Evolutionary conservation across 2,113 vertebrate genomes (phyloP).

Genomic region (Ctenomys sociabilis): DNA sequence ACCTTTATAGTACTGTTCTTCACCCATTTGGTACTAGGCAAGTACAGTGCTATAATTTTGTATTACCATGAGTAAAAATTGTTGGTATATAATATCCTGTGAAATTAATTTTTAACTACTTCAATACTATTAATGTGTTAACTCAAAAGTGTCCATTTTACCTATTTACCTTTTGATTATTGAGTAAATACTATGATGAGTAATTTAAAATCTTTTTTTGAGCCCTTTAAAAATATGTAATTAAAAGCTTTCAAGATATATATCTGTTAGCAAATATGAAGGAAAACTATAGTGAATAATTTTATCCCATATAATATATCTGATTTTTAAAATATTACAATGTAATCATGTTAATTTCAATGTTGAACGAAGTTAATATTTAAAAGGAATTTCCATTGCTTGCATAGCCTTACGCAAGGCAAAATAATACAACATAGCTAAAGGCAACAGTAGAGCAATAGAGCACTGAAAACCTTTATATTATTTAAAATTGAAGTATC

Average conservation of each 20-base stretch:
- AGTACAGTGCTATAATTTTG: neutral
- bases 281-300: slow-evolving; percentile 43
- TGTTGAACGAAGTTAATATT: slow-evolving; percentile 30
- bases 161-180: slow-evolving; percentile 51
- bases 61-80: slow-evolving; percentile 44
- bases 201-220: slow-evolving; percentile 34
- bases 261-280: slow-evolving; percentile 29
- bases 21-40: neutral
- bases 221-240: slow-evolving; percentile 9
- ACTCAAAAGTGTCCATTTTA: slow-evolving; percentile 47
- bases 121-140: slow-evolving; percentile 33
- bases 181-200: neutral
- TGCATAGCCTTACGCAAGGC: neutral
- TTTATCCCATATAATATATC: neutral
- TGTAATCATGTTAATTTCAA: slow-evolving; percentile 3
- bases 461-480: slow-evolving; percentile 37
- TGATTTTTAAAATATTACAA: slow-evolving; percentile 36
- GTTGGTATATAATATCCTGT: slow-evolving; percentile 17
- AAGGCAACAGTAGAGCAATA: slow-evolving; percentile 23
- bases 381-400: slow-evolving; percentile 28
- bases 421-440: slow-evolving; percentile 28
- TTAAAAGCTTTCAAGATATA: slow-evolving; percentile 48
- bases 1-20: neutral
- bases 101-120: slow-evolving; percentile 57
- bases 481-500: slow-evolving; percentile 55